Conservation (phyloP, 2,113 vertebrate genomes). For the Phocoena phocoena region DNA sequence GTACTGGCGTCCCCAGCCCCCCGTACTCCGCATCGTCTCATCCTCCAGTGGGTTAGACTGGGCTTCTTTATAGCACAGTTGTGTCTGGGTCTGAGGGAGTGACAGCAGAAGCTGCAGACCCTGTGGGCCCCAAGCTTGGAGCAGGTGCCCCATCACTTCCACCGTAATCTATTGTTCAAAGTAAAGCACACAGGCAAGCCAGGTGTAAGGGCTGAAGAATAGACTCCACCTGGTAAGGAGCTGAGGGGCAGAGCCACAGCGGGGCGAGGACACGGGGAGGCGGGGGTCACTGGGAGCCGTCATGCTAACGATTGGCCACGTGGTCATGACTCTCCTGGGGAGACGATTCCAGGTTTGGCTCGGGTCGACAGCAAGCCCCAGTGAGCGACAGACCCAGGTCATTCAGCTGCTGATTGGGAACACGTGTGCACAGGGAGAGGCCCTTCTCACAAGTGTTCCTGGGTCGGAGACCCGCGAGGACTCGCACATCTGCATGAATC, state of each 20-base stretch:
- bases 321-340: background rate
- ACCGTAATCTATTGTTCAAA: background rate
- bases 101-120: background rate
- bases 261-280: background rate
- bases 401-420: background rate
- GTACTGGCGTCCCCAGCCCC: background rate
- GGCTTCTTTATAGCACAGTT: background rate
- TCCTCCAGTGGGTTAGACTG: background rate
- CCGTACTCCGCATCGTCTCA: background rate
- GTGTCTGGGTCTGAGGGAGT: background rate
- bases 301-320: accelerated
- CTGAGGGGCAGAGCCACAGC: background rate
- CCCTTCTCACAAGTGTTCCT: background rate
- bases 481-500: background rate
- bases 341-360: background rate
- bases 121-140: background rate
- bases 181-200: background rate
- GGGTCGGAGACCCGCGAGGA: background rate
- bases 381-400: background rate
- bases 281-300: background rate
- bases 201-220: no score
- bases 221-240: background rate
- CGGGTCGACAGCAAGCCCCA: background rate
- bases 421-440: background rate
- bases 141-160: background rate